phyloP scores from a whole-genome alignment of 1,140 invertebrate genomes.

The Eciton burchellii region DNA sequence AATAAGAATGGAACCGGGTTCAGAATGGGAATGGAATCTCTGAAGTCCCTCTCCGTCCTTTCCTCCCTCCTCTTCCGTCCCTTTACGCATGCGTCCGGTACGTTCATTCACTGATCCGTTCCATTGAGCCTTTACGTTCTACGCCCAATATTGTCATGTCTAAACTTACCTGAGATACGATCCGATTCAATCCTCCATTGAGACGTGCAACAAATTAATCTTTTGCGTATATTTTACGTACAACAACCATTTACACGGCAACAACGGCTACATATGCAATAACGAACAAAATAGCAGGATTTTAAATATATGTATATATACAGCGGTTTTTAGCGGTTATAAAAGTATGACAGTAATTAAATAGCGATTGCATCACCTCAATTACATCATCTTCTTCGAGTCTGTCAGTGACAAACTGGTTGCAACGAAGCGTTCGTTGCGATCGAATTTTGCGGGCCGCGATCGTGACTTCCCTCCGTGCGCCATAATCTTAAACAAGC shows the following conservation, averaged over 20 bases:
- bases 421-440: not conserved
- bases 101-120: constrained; percentile 72
- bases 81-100: constrained; percentile 46
- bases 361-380: not conserved
- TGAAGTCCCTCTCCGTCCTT: not conserved
- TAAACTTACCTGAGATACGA: constrained; percentile 24
- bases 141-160: constrained; percentile 18
- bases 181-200: not conserved
- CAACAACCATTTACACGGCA: too few species aligned
- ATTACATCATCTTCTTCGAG: not conserved
- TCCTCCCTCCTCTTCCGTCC: too few species aligned
- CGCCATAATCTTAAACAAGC: not conserved
- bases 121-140: constrained; percentile 62
- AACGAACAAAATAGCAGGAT: not conserved
- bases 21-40: constrained; percentile 71
- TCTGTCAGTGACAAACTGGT: not conserved
- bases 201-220: constrained; percentile 13
- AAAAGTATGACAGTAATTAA: not conserved
- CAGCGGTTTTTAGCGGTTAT: not conserved
- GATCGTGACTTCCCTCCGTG: not conserved
- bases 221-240: not conserved
- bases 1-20: constrained; percentile 62
- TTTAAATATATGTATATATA: not conserved
- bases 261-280: too few species aligned
- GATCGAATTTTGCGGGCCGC: not conserved